Evolutionary conservation across 2,113 vertebrate species (phyloP).

Genomic region (Varanus komodoensis): DNA sequence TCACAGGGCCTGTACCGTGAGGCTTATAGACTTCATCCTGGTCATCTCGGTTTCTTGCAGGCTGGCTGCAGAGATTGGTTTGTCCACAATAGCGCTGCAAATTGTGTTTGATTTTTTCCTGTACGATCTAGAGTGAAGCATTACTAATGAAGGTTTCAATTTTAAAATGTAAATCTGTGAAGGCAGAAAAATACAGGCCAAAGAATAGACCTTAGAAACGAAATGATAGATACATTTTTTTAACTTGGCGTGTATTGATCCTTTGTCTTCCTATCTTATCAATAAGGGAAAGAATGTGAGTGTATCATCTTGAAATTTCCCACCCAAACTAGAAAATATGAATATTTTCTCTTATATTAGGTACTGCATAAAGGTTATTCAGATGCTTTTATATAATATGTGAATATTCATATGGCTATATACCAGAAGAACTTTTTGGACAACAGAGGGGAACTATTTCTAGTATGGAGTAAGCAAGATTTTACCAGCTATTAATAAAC

Average conservation of each 20-base stretch:
- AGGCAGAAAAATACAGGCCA: no score
- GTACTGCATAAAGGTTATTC: not conserved
- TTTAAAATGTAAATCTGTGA: no score
- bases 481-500: no score
- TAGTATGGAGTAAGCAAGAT: no score
- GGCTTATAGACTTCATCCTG: not conserved
- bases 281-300: not conserved
- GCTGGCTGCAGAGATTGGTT: not conserved
- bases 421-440: no score
- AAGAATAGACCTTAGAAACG: no score
- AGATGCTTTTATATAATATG: not conserved
- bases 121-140: not conserved
- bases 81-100: not conserved
- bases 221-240: no score
- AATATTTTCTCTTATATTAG: not conserved
- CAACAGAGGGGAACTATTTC: no score
- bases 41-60: not conserved
- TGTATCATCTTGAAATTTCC: not conserved
- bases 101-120: not conserved
- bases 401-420: not conserved
- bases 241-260: no score
- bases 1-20: not conserved
- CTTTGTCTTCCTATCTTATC: not conserved
- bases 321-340: not conserved
- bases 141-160: no score